phyloP scores from a whole-genome alignment of 2,797 vertebrate genomes.

The Synanceia verrucosa region DNA sequence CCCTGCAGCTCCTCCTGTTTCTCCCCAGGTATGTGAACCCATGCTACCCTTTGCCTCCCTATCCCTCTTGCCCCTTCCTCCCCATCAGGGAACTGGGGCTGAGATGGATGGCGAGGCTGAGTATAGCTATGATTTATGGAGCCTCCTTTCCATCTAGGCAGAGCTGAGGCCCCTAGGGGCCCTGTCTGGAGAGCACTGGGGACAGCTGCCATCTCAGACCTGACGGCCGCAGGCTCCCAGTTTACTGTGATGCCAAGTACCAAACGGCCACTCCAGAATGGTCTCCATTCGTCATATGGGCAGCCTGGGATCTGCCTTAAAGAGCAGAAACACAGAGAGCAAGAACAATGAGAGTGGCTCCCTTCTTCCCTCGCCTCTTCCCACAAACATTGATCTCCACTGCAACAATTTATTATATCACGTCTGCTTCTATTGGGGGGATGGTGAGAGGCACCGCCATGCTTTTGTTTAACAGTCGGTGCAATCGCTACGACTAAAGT shows the following conservation, averaged over 20 bases:
- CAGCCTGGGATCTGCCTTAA: conserved; percentile 86
- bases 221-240: conserved; percentile 83
- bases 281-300: conserved; percentile 89
- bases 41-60: conserved; percentile 48
- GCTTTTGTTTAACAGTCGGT: conserved; percentile 51
- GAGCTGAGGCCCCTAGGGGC: conserved; percentile 83
- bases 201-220: conserved; percentile 82
- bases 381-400: conserved; percentile 77
- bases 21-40: conserved; percentile 60
- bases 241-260: conserved; percentile 87
- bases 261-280: conserved; percentile 86
- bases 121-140: conserved; percentile 91
- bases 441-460: conserved; percentile 44
- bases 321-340: conserved; percentile 74
- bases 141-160: conserved; percentile 85
- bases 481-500: conserved; percentile 53
- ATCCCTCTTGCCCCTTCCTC: conserved; percentile 46
- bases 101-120: conserved; percentile 77
- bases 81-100: conserved; percentile 68
- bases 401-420: conserved; percentile 76
- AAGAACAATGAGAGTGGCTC: conserved; percentile 73
- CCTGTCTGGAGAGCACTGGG: conserved; percentile 83
- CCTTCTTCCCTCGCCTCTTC: conserved; percentile 62
- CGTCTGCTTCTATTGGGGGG: conserved; percentile 62
- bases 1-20: conserved; percentile 28